These are phyloP conservation scores for Erannis defoliaria DNA, from an alignment of 2,888 invertebrate genomes.

Conservation along the genomic window DNA sequence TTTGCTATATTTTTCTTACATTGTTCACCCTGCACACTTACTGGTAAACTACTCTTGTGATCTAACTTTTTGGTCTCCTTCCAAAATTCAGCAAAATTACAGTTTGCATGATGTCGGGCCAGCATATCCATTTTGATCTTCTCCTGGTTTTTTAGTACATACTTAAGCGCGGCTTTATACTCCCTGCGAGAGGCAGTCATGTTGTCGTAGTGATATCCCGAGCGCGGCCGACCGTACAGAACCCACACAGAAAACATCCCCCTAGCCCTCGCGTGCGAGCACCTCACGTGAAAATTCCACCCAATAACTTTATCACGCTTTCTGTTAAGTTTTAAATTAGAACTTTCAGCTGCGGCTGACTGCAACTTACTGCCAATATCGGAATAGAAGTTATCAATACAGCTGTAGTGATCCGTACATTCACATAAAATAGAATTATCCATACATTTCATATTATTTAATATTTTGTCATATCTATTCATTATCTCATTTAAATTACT, in stretches of 20 bases:
- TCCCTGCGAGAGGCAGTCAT: constrained; percentile 12
- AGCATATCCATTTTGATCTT: too few species aligned
- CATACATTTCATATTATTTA: background rate
- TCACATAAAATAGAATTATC: background rate
- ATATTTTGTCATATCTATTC: background rate
- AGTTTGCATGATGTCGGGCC: too few species aligned
- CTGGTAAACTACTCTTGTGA: too few species aligned
- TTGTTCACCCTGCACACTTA: too few species aligned
- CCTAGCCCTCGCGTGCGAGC: constrained; percentile 17
- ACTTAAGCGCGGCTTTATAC: constrained; percentile 23
- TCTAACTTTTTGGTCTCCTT: too few species aligned
- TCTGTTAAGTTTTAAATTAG: background rate
- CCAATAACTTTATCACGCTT: constrained; percentile 10
- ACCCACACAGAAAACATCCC: constrained; percentile 18
- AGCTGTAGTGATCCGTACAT: background rate
- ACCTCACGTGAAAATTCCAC: constrained; percentile 26
- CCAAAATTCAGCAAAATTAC: too few species aligned
- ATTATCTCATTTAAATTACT: background rate
- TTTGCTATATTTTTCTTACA: too few species aligned
- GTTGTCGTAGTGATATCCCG: too few species aligned
- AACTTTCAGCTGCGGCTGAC: background rate
- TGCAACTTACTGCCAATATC: background rate
- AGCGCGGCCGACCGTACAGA: constrained; percentile 19
- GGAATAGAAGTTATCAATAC: too few species aligned
- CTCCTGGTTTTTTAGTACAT: too few species aligned